Evolutionary conservation across 2,113 vertebrate species (phyloP).

Genomic region (Monopterus albus): DNA sequence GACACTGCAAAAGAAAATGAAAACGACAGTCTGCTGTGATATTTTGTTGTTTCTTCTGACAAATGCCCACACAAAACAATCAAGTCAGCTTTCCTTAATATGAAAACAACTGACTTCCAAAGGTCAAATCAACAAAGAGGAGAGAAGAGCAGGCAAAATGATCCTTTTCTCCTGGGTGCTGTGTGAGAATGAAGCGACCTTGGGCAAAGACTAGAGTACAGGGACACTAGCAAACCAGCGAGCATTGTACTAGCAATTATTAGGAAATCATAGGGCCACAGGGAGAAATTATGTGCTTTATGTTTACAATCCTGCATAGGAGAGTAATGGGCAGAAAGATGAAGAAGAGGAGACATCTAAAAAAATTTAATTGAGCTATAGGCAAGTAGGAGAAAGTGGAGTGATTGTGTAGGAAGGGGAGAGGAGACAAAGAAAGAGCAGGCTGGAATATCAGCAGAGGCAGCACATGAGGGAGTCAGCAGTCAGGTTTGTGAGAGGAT

Average conservation of each 20-base stretch:
- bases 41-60: constrained; percentile 28
- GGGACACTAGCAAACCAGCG: constrained; percentile 62
- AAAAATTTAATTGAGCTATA: constrained; percentile 23
- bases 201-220: constrained; percentile 49
- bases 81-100: background rate
- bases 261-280: constrained; percentile 66
- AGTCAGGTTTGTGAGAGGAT: constrained; percentile 26
- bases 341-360: constrained; percentile 28
- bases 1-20: constrained; percentile 19
- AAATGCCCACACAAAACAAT: constrained; percentile 5
- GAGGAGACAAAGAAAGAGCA: constrained; percentile 27
- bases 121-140: constrained; percentile 22
- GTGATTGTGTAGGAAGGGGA: constrained; percentile 3
- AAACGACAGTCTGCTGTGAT: constrained; percentile 4
- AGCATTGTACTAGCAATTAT: constrained; percentile 77
- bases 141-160: constrained; percentile 6
- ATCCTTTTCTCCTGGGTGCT: constrained; percentile 24
- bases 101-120: constrained; percentile 29
- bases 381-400: constrained; percentile 28
- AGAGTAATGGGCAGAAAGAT: constrained; percentile 30
- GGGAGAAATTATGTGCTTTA: constrained; percentile 74
- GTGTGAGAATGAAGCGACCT: constrained; percentile 58
- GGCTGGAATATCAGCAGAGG: constrained; percentile 11
- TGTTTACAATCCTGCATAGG: constrained; percentile 64
- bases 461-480: constrained; percentile 1